These are phyloP conservation scores for Zoanthus sansibaricus DNA, from an alignment of 92 coral and sea anemone genomes.

Conservation along the genomic window DNA sequence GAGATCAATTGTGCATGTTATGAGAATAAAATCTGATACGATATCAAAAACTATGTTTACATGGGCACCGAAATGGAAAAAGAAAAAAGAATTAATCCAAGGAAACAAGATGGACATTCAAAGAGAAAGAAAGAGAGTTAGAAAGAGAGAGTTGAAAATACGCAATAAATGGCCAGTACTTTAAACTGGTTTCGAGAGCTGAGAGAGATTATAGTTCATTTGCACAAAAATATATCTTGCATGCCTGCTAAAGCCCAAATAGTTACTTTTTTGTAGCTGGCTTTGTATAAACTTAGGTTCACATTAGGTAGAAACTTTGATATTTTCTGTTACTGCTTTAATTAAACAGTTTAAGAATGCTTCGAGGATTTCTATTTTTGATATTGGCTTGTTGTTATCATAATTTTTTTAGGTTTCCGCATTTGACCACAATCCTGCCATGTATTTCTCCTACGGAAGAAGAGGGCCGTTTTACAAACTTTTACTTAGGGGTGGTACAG, in stretches of 20 bases:
- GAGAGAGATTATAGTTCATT: background rate
- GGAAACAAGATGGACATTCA: background rate
- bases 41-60: background rate
- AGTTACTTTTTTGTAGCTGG: too few relatives aligned
- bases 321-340: too few relatives aligned
- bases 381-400: background rate
- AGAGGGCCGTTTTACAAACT: conserved; percentile 96
- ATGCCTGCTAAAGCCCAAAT: too few relatives aligned
- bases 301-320: too few relatives aligned
- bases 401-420: conserved; percentile 19
- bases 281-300: too few relatives aligned
- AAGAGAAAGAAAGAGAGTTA: background rate
- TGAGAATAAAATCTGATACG: background rate
- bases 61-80: background rate
- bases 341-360: too few relatives aligned
- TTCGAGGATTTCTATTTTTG: too few relatives aligned
- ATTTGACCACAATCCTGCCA: conserved; percentile 74
- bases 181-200: background rate
- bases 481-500: conserved; percentile 82
- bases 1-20: too few relatives aligned
- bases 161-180: background rate
- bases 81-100: background rate
- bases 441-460: conserved; percentile 96
- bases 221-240: too few relatives aligned
- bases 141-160: background rate